Percentiles rank a stretch among this genome's conserved stretches.
These are phyloP conservation scores for Nemopilema nomurai DNA, from an alignment of 30 jellyfish, hydroid and myxozoan genomes.

Conservation along the genomic window DNA sequence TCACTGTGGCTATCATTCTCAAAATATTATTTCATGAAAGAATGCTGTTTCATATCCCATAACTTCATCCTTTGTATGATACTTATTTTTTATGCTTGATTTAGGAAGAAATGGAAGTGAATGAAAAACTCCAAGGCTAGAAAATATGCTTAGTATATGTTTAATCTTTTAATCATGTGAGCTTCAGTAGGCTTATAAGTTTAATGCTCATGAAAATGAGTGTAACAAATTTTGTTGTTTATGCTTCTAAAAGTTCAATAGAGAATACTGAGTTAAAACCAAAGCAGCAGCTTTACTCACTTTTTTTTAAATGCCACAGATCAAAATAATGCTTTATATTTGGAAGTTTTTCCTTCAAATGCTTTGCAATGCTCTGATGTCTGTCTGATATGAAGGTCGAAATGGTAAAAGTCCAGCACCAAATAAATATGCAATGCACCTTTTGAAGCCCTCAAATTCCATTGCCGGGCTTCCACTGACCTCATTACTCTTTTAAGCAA, in stretches of 20 bases:
- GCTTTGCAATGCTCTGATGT: background rate
- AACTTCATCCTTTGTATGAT: conserved; percentile 4
- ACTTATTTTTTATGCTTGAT: conserved; percentile 8
- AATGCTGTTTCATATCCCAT: background rate
- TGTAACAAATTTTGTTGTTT: background rate
- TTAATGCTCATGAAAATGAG: conserved; percentile 13
- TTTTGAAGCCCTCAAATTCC: background rate
- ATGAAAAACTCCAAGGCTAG: conserved; percentile 26
- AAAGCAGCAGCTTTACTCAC: background rate
- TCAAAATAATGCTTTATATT: background rate
- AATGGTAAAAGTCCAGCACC: background rate
- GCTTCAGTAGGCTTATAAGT: conserved; percentile 10
- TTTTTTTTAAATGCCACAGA: background rate
- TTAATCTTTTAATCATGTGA: background rate
- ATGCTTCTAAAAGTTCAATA: background rate
- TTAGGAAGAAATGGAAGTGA: conserved; percentile 14
- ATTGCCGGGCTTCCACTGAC: background rate
- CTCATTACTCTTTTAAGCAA: background rate
- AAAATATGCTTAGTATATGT: conserved; percentile 11
- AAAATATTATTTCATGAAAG: background rate
- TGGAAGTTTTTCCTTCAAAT: background rate
- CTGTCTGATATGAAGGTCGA: background rate
- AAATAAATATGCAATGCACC: background rate
- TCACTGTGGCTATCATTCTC: background rate
- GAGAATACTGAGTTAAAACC: background rate